These are phyloP conservation scores for Pituophis catenifer DNA, from an alignment of 2,113 vertebrate species.

Conservation along the genomic window DNA sequence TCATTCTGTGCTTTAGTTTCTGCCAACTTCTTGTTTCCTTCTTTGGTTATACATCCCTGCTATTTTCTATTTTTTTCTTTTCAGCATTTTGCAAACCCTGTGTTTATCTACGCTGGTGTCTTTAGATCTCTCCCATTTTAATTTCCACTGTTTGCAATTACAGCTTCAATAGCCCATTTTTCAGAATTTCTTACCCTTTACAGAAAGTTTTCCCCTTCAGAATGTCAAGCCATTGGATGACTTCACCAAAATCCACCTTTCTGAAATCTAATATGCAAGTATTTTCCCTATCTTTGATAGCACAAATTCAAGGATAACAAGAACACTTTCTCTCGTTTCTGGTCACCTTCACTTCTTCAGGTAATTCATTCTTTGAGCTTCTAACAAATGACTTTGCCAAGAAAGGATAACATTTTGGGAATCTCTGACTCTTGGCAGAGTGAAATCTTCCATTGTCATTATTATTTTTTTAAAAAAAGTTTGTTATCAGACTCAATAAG, in stretches of 20 bases:
- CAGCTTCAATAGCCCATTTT: neutral
- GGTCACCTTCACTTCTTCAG: neutral
- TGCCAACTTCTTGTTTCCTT: neutral
- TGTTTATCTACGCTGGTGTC: neutral
- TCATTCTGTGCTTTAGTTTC: neutral
- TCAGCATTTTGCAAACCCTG: neutral
- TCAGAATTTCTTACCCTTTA: neutral
- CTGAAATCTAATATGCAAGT: neutral
- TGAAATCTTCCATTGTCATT: neutral
- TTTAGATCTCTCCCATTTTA: neutral
- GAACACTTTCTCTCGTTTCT: neutral
- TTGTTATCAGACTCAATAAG: neutral
- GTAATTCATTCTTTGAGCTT: neutral
- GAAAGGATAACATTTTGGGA: neutral
- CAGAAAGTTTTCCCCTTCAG: neutral
- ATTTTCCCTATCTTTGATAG: neutral
- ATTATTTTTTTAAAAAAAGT: neutral
- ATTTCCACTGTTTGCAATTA: neutral
- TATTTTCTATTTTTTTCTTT: neutral
- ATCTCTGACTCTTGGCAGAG: neutral
- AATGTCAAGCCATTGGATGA: neutral
- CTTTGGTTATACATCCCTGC: neutral
- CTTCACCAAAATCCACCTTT: neutral
- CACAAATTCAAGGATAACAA: neutral
- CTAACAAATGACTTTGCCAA: neutral